Base-by-base conservation (phyloP, 2,888 invertebrate genomes). In the Troides helena region DNA sequence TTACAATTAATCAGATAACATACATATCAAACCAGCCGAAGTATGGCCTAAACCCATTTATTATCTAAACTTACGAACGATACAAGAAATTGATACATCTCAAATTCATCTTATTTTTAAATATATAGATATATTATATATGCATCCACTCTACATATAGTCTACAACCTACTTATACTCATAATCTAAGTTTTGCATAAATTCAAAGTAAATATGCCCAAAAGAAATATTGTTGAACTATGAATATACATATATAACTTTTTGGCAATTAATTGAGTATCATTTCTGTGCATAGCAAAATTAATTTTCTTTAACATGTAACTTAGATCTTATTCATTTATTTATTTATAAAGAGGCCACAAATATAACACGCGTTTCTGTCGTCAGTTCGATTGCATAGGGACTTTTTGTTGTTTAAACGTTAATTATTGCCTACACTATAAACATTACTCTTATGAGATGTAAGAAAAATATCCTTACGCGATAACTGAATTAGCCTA, bases 191-290 rank as follows among this genome's bases (percentile, higher is more conserved):
- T 88, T 90, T 89, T 91, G 91, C 92, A 92, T 91, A 92, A 91
- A 90, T 91, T 90, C 89, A 92, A 92, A 92, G 90, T 92, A 92
- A 89, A 92, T 92, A 92, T 92, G 92, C 92, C 92, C 92, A 92
- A 92, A 92, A 92, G 90, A 90, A 92, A 90, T 91, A 92, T 90
- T 92, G 90, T 91, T 91, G 89, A 92, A 90, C 90, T 92, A 92
- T 91, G 91, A 90, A 92, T 92, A 92, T 90, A 88, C 85, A 92
- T 91, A 30, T 30, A 91, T 92, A 89, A 92, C 90, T 93, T 93
- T 93, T 93, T 93, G 93, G 93, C 93, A 93, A 93, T 93, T 92
- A 90, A 93, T 90, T 93, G 93, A 93, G 93, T 93, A 93, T 93
- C 93, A 93, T 93, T 92, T 92, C 89, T 92, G 92, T 93, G 92